These are phyloP conservation scores for Aradophagus sp. DNA, from an alignment of 1,140 invertebrate species.

Conservation along the genomic window DNA sequence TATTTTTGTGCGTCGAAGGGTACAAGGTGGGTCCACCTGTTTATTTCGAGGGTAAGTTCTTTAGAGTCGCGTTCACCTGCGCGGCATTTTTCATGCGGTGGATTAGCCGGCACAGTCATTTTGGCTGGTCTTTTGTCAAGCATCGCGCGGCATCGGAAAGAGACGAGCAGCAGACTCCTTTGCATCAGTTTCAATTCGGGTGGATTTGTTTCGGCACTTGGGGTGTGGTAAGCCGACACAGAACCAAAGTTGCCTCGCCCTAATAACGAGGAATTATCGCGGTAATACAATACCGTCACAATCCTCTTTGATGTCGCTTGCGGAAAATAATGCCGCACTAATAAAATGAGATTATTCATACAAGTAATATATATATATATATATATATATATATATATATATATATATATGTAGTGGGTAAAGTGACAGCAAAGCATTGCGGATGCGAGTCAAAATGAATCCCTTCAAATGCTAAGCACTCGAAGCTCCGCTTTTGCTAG, in stretches of 20 bases:
- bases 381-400: no score
- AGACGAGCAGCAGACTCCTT: constrained; percentile 62
- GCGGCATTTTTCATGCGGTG: constrained; percentile 65
- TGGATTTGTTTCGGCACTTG: constrained; percentile 74
- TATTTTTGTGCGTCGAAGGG: constrained; percentile 35
- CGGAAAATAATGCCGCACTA: constrained; percentile 72
- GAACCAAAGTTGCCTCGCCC: constrained; percentile 65
- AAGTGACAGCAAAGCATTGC: constrained; percentile 25
- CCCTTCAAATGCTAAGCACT: constrained; percentile 25
- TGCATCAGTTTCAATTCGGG: constrained; percentile 72
- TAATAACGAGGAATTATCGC: constrained; percentile 76
- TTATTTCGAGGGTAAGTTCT: constrained; percentile 53
- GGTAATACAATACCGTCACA: constrained; percentile 70
- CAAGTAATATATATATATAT: constrained; percentile 58
- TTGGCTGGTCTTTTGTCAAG: constrained; percentile 59
- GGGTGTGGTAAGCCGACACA: constrained; percentile 74
- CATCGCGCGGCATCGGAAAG: constrained; percentile 25
- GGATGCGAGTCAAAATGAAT: constrained; percentile 33
- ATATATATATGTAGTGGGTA: constrained; percentile 36
- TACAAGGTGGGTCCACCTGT: constrained; percentile 37
- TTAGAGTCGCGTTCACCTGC: constrained; percentile 64
- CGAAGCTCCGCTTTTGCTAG: constrained; percentile 6
- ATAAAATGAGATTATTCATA: constrained; percentile 72
- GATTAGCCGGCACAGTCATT: constrained; percentile 64
- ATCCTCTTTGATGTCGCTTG: constrained; percentile 74